These are phyloP conservation scores for Macrosiphum euphorbiae DNA, from an alignment of 2,888 invertebrate genomes.

Conservation along the genomic window DNA sequence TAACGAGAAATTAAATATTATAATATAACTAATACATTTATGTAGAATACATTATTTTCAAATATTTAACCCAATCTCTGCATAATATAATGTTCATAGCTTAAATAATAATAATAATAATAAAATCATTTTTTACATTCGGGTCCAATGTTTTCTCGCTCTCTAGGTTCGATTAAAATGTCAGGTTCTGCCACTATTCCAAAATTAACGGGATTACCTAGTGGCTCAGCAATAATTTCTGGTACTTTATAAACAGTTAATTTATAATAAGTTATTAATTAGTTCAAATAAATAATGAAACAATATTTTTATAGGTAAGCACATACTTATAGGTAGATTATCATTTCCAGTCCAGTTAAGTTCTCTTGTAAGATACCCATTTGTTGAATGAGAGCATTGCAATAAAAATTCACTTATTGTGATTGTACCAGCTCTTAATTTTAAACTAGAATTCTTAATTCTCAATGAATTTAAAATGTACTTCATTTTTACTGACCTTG, in stretches of 20 bases:
- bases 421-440: not conserved
- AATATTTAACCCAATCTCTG: too few relatives aligned
- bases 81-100: too few relatives aligned
- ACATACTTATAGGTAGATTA: not conserved
- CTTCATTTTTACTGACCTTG: not conserved
- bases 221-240: not conserved
- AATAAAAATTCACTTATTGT: not conserved
- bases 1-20: too few relatives aligned
- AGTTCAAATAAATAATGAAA: not conserved
- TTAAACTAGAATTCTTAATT: not conserved
- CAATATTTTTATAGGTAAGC: not conserved
- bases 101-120: too few relatives aligned
- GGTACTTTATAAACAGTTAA: not conserved
- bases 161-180: not conserved
- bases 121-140: not conserved
- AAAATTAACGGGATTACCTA: not conserved
- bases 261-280: not conserved
- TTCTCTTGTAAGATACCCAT: not conserved
- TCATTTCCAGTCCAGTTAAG: not conserved
- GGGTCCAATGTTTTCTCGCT: not conserved
- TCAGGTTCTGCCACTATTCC: not conserved
- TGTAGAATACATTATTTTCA: too few relatives aligned
- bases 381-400: not conserved
- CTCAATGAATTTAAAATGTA: slow-evolving; percentile 1
- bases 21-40: too few relatives aligned